Evolutionary conservation across 2,888 invertebrate species (phyloP), one percentile per base, ranked within the genome.

Genomic region (Drosophila fungiperda): DNA sequence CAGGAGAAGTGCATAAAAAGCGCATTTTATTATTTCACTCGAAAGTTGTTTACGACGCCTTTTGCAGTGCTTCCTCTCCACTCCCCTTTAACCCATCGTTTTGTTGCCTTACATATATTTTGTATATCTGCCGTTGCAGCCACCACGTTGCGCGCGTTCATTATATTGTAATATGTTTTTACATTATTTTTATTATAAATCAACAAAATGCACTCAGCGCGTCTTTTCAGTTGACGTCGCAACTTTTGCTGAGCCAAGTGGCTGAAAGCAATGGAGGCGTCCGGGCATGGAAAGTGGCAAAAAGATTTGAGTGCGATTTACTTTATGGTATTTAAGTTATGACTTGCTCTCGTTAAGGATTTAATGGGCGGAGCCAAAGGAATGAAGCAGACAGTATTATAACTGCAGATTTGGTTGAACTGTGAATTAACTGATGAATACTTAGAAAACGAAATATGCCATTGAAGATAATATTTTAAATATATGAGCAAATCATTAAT

Each of bases 1-100:
- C 59, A 17, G 15, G 55, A 59, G 73, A 75, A 84, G 73, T 87
- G 87, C 84, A 85, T 85, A 87, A 89, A 85, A 82, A 84, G 87
- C 72, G 85, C 85, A 80, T 87, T 89, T 89, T 89, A 85, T 84
- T 85, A 89, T 85, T 85, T 85, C 85, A 85, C 87, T 89, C 83
- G 82, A 89, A 85, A 87, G 67, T 89, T 89, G 89, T 85, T 85
- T 85, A 89, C 82, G 89, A 70, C 68, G 82, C 76, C 65, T 68
- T 82, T 76, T 52, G 55, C 54, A 66, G 38, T 48, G 65, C 71
- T 62, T 54, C 61, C 52, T 54, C 7, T 4, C 17, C 42, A 54
- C 20, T 0, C 29, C 9, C 11, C 23, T 7, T 45, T 12, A 12
- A 3, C 7, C 23, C 35, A 11, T 26, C 36, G 42, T 40, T 20